Conservation (phyloP, 2,888 invertebrate genomes). For the Zygothrica quintamaculata region DNA sequence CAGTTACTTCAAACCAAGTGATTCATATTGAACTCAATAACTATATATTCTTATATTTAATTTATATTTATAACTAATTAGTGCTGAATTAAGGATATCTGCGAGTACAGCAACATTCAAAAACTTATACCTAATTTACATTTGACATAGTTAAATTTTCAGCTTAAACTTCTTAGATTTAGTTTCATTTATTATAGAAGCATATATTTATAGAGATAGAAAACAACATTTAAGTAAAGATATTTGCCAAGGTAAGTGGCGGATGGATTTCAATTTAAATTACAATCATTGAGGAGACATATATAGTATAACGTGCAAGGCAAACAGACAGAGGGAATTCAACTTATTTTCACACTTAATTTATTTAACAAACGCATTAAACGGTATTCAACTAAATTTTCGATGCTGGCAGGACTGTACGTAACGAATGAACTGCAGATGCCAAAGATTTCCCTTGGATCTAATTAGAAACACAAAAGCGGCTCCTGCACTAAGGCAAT, state of each 20-base stretch:
- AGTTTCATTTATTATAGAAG: no score
- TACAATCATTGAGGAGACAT: constrained; percentile 19
- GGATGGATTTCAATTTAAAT: constrained; percentile 22
- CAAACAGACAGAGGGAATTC: constrained; percentile 27
- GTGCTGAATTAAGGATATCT: no score
- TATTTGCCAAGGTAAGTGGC: neutral
- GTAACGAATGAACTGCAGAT: constrained; percentile 32
- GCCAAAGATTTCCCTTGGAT: constrained; percentile 52
- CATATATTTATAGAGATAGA: no score
- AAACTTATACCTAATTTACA: no score
- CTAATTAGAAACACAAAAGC: constrained; percentile 68
- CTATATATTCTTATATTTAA: no score
- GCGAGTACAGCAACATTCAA: no score
- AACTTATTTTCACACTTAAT: constrained; percentile 56
- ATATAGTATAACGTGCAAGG: neutral
- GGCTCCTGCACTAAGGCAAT: constrained; percentile 49
- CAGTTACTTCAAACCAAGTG: no score
- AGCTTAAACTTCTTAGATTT: no score
- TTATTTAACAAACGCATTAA: constrained; percentile 54
- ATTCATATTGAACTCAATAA: no score
- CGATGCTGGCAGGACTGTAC: neutral
- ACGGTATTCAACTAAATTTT: constrained; percentile 24
- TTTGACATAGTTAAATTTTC: no score
- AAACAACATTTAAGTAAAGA: no score
- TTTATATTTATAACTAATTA: no score